A percentile compares a stretch with the other conserved stretches of the same genome.
These are phyloP conservation scores for Bombus consobrinus DNA, from an alignment of 1,140 invertebrate species.

Conservation along the genomic window DNA sequence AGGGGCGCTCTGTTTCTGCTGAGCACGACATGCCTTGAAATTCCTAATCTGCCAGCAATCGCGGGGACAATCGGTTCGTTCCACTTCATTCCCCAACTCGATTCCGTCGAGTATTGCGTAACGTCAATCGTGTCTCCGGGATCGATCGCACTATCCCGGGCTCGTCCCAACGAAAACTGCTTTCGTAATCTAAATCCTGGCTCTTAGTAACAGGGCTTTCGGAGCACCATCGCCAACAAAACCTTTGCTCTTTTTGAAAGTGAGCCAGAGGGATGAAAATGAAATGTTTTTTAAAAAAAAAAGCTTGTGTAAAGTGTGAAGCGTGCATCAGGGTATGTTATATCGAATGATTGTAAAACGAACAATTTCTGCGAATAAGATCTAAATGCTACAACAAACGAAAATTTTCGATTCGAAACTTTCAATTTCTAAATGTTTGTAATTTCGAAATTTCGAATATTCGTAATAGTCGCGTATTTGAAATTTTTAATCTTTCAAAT, in stretches of 20 bases:
- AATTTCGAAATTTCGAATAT: too few species aligned
- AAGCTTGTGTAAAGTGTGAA: neutral
- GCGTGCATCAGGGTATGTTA: too few species aligned
- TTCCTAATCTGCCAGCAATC: slow-evolving; percentile 25
- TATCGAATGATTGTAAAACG: too few species aligned
- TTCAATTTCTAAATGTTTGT: too few species aligned
- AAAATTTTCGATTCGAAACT: too few species aligned
- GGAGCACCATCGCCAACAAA: neutral
- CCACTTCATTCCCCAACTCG: slow-evolving; percentile 25
- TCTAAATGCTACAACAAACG: too few species aligned
- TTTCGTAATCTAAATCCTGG: slow-evolving; percentile 43
- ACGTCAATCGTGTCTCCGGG: slow-evolving; percentile 20
- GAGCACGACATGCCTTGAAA: neutral
- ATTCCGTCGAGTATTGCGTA: slow-evolving; percentile 42
- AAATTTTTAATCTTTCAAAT: too few species aligned
- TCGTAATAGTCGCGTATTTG: too few species aligned
- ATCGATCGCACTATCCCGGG: slow-evolving; percentile 19
- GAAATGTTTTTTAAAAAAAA: neutral
- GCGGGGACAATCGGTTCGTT: slow-evolving; percentile 23
- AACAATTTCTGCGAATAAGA: too few species aligned
- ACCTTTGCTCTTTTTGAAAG: neutral
- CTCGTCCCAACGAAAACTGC: slow-evolving; percentile 38
- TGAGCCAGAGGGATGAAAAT: too few species aligned
- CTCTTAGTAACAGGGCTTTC: slow-evolving; percentile 22
- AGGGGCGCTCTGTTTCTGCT: neutral